Conservation (phyloP, 2,113 vertebrate genomes). For the Nesogale talazaci region DNA sequence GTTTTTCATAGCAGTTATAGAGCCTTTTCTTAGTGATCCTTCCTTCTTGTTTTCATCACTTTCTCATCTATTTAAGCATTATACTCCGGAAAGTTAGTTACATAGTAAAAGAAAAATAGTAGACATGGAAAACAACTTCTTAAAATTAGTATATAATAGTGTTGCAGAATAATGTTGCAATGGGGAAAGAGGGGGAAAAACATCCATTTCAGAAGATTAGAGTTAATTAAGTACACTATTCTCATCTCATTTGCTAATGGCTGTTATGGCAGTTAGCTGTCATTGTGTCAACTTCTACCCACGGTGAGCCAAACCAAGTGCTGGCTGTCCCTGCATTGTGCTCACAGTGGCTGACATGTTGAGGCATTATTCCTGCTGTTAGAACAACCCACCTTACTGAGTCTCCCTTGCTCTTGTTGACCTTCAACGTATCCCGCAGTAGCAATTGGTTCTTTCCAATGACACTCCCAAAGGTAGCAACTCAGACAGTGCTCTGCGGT, state of each 20-base stretch:
- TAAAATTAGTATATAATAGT: not conserved
- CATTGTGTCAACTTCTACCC: not conserved
- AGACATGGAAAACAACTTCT: not conserved
- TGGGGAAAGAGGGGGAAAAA: not conserved
- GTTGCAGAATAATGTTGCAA: not conserved
- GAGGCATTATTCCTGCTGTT: not conserved
- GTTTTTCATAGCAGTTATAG: not conserved
- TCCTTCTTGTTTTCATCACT: not conserved
- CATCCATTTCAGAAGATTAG: not conserved
- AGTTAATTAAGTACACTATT: not conserved
- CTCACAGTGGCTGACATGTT: not conserved
- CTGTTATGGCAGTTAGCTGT: not conserved
- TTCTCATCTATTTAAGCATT: not conserved
- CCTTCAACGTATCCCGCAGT: not conserved
- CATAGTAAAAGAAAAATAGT: not conserved
- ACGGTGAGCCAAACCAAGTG: not conserved
- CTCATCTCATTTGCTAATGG: not conserved
- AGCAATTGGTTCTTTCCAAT: not conserved
- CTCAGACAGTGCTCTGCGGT: not conserved
- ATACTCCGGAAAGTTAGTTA: not conserved
- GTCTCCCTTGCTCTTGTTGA: not conserved
- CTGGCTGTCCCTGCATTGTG: not conserved
- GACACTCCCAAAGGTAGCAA: not conserved
- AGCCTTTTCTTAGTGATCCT: not conserved
- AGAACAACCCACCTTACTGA: not conserved